Evolutionary conservation across 2,888 invertebrate species (phyloP), one percentile per base, ranked within the genome.

Genomic region (Uloborus plumipes): DNA sequence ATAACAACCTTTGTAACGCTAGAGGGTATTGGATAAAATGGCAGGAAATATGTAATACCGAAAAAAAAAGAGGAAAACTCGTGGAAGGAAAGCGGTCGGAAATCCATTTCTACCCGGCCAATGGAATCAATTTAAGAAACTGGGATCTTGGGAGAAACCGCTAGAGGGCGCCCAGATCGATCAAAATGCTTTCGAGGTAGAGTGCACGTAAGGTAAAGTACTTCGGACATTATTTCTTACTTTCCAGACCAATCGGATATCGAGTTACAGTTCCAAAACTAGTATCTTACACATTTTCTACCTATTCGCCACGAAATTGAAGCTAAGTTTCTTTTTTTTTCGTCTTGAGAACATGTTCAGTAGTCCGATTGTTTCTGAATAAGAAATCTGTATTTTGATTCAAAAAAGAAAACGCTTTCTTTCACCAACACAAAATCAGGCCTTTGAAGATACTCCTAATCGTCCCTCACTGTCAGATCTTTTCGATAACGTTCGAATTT

Each of bases 111-210:
- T 80, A 74, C 62, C 67, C 73, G 31, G 69, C 73, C 73, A 80
- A 80, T 69, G 64, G 80, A 74, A 80, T 80, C 80, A 80, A 80
- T 80, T 80, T 73, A 73, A 74, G 80, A 80, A 80, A 74, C 80
- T 80, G 73, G 80, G 80, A 80, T 67, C 73, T 74, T 58, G 69
- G 67, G 39, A 39, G 62, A 69, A 74, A 80, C 73, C 69, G 73
- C 73, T 80, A 74, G 79, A 79, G 80, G 80, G 80, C 49, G 73
- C 80, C 73, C 47, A 80, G 80, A 80, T 80, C 74, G 80, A 80
- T 80, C 73, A 64, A 74, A 80, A 74, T 71, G 69, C 79, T 79
- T 72, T 79, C 61, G 65, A 73, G 47, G 18, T 59, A 39, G 49
- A 70, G 77, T 71, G 66, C 66, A 65, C 39, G 66, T 78, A 66